Evolutionary conservation across 1,140 invertebrate genomes (phyloP).

Genomic region (Eueides isabella): DNA sequence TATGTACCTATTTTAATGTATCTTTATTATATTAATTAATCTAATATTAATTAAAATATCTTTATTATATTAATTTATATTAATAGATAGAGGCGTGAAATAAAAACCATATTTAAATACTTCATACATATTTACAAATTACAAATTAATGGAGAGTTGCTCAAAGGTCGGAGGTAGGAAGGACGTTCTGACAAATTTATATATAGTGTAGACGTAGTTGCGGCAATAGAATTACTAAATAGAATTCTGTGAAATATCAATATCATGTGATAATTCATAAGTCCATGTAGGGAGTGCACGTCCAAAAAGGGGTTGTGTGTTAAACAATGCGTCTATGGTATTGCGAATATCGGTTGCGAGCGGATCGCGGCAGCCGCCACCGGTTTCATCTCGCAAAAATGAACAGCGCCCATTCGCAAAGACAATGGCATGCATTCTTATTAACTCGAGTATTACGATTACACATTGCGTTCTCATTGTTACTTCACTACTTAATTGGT

Average conservation of each 20-base stretch:
- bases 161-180: no score
- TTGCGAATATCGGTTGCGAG: conserved; percentile 23
- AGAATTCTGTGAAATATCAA: conserved; percentile 25
- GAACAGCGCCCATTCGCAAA: conserved; percentile 24
- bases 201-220: no score
- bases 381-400: conserved; percentile 40
- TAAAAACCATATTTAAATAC: no score
- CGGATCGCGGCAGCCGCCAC: conserved; percentile 34
- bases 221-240: conserved; percentile 9
- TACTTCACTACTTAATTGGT: conserved; percentile 16
- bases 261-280: conserved; percentile 51
- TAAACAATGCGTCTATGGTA: conserved; percentile 41
- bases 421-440: conserved; percentile 57
- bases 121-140: no score
- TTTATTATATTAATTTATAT: no score
- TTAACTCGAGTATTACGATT: conserved; percentile 48
- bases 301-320: conserved; percentile 52
- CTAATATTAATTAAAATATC: no score
- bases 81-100: no score
- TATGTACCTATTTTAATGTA: no score
- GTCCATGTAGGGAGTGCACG: conserved; percentile 51
- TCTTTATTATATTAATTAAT: no score
- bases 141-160: no score
- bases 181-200: no score
- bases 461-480: conserved; percentile 33